These are phyloP conservation scores for Lasioglossum leucozonium DNA, from an alignment of 2,888 invertebrate species.

Conservation along the genomic window DNA sequence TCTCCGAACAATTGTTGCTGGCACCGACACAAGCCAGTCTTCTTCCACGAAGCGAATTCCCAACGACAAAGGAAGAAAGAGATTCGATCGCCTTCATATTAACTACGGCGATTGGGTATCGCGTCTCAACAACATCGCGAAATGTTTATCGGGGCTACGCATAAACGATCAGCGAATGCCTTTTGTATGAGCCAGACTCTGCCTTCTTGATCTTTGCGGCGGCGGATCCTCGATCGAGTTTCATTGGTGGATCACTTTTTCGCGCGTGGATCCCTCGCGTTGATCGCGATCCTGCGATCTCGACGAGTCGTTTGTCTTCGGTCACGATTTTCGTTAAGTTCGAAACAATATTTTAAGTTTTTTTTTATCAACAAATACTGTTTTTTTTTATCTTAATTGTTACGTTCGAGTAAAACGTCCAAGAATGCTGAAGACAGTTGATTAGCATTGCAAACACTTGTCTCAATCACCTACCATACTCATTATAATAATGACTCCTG, in stretches of 20 bases:
- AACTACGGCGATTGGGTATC: slow-evolving; percentile 29
- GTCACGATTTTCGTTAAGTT: not conserved
- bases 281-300: not conserved
- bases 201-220: not conserved
- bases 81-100: slow-evolving; percentile 11
- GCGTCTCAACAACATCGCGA: not conserved
- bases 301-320: not conserved
- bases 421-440: not conserved
- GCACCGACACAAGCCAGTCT: not conserved
- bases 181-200: slow-evolving; percentile 20
- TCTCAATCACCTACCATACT: not conserved
- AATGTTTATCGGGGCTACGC: slow-evolving; percentile 39
- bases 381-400: too few relatives aligned
- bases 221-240: slow-evolving; percentile 1
- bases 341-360: not conserved
- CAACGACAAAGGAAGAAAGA: slow-evolving; percentile 4
- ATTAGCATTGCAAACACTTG: not conserved
- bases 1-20: slow-evolving; percentile 19
- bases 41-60: slow-evolving; percentile 21
- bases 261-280: not conserved
- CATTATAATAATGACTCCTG: not conserved
- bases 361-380: too few relatives aligned
- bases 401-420: not conserved
- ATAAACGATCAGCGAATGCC: slow-evolving; percentile 25
- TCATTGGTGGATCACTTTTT: not conserved